Conservation (phyloP, 2,113 vertebrate genomes). For the Syrrhaptes paradoxus region DNA sequence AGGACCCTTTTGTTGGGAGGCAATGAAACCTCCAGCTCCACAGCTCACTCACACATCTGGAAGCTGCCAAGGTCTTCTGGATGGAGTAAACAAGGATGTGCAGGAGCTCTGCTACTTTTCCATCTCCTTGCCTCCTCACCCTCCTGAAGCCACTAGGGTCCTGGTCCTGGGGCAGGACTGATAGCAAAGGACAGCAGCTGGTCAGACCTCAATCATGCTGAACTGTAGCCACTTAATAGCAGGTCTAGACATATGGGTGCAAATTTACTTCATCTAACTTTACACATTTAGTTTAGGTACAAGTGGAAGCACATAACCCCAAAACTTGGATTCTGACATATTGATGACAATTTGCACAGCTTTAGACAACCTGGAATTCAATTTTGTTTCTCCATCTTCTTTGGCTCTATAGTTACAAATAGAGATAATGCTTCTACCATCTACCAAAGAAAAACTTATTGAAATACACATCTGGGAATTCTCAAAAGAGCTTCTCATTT, state of each 20-base stretch:
- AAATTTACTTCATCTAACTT: neutral
- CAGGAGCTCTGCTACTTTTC: neutral
- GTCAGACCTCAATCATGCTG: neutral
- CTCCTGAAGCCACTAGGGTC: neutral
- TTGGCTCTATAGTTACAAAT: neutral
- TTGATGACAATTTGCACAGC: neutral
- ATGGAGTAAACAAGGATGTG: neutral
- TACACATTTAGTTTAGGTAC: neutral
- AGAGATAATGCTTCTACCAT: neutral
- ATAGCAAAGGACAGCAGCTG: neutral
- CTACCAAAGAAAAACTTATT: neutral
- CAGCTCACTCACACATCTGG: neutral
- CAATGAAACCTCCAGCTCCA: neutral
- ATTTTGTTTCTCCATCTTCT: neutral
- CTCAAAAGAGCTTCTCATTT: neutral
- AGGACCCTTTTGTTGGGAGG: neutral
- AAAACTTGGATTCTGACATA: neutral
- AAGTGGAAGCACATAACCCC: neutral
- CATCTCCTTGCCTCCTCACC: neutral
- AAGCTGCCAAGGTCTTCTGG: neutral
- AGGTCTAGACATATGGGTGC: rapidly evolving
- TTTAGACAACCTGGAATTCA: neutral
- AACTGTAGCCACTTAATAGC: neutral
- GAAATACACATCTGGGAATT: neutral
- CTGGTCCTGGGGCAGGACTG: neutral